A percentile compares a stretch with the other conserved stretches of the same genome.
Evolutionary conservation across 1,140 invertebrate species (phyloP).

Genomic region (Drosophila lacteicornis): DNA sequence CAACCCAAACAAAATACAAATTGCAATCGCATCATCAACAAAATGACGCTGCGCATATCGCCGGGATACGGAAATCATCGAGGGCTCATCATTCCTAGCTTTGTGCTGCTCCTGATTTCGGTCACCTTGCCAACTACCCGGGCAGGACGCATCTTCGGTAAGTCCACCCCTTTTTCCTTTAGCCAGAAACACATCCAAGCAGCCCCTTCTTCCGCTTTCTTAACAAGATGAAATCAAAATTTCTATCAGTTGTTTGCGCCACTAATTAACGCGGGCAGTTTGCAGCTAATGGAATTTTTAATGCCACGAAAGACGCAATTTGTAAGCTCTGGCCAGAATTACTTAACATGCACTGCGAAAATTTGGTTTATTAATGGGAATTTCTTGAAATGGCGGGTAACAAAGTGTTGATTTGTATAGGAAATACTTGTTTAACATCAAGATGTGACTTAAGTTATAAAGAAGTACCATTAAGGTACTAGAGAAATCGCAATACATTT

Average conservation of each 20-base stretch:
- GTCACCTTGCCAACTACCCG: conserved; percentile 49
- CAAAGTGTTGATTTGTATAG: neutral
- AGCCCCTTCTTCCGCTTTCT: neutral
- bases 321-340: conserved; percentile 21
- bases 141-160: conserved; percentile 81
- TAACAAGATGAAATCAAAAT: conserved; percentile 39
- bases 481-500: too few species aligned
- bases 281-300: conserved; percentile 79
- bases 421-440: too few species aligned
- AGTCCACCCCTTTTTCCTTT: conserved; percentile 39
- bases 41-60: conserved; percentile 82
- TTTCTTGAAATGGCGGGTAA: neutral
- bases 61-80: conserved; percentile 79
- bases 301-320: conserved; percentile 61
- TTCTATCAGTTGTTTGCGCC: conserved; percentile 49
- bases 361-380: neutral
- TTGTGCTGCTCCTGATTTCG: conserved; percentile 68
- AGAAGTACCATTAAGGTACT: too few species aligned
- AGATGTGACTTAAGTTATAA: too few species aligned
- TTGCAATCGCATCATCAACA: conserved; percentile 50
- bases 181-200: neutral
- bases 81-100: conserved; percentile 78
- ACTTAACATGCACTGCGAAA: conserved; percentile 3
- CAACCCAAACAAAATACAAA: conserved; percentile 27
- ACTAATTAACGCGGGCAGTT: conserved; percentile 74